phyloP scores from a whole-genome alignment of 2,113 vertebrate genomes.

The Melospiza melodia region DNA sequence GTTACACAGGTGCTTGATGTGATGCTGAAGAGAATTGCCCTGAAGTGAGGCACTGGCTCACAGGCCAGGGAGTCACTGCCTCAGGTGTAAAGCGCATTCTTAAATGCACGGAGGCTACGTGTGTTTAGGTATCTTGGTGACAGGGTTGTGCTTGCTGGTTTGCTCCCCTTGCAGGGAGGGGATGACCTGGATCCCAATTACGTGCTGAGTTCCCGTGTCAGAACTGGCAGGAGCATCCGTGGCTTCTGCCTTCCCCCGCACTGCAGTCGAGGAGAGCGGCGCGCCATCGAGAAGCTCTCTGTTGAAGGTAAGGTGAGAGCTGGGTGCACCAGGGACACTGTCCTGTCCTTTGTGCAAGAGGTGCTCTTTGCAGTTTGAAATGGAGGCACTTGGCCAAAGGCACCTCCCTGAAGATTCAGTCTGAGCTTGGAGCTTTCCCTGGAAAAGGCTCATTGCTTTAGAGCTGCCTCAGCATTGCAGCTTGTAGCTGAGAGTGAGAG shows the following conservation, averaged over 20 bases:
- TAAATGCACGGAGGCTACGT: background rate
- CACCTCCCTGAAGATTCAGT: background rate
- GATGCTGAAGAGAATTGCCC: background rate
- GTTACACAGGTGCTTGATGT: background rate
- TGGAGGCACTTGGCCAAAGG: background rate
- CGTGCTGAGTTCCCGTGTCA: conserved; percentile 93
- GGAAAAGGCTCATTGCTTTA: background rate
- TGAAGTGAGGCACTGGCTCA: background rate
- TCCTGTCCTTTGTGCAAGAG: accelerated
- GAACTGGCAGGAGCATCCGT: conserved; percentile 93
- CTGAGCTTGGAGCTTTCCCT: background rate
- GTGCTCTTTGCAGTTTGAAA: background rate
- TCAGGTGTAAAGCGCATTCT: background rate
- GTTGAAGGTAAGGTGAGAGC: conserved; percentile 82
- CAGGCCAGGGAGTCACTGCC: background rate
- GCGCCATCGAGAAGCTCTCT: conserved; percentile 90
- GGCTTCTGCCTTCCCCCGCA: conserved; percentile 95
- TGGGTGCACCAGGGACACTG: background rate
- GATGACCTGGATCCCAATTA: conserved; percentile 95
- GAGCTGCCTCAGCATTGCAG: conserved; percentile 6
- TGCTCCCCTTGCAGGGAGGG: conserved; percentile 80
- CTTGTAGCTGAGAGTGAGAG: background rate
- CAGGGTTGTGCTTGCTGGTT: background rate
- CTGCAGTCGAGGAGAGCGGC: conserved; percentile 93
- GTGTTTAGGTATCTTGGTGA: background rate